Evolutionary conservation across 2,113 vertebrate species (phyloP).

Genomic region (Antechinus stuartii): DNA sequence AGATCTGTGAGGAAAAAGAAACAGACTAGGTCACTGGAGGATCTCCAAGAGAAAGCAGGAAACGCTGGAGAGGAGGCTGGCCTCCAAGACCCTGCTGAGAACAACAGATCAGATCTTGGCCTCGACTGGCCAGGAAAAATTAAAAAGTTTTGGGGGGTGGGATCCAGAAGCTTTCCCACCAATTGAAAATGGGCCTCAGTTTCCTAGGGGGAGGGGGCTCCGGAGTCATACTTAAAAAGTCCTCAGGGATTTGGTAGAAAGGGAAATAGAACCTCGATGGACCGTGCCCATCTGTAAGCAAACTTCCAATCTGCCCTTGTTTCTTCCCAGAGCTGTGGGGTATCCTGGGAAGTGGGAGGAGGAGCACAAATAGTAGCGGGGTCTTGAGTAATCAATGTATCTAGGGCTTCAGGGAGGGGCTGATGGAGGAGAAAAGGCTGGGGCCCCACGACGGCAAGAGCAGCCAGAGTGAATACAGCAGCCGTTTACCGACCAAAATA

Average conservation of each 20-base stretch:
- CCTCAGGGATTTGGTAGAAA: background rate
- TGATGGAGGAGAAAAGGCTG: background rate
- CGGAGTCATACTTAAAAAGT: background rate
- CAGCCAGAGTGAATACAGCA: background rate
- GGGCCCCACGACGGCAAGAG: background rate
- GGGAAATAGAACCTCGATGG: background rate
- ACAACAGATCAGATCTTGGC: background rate
- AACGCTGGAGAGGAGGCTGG: background rate
- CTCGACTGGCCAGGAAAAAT: background rate
- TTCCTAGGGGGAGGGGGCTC: background rate
- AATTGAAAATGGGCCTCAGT: background rate
- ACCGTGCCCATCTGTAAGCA: background rate
- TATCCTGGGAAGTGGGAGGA: background rate
- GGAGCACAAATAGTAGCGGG: background rate
- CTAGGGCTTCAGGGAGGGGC: background rate
- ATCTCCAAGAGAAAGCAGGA: background rate
- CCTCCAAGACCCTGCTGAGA: background rate
- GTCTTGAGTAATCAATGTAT: background rate
- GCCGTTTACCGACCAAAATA: background rate
- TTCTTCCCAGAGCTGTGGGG: background rate
- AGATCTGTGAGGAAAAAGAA: conserved; percentile 60
- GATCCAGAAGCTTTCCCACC: background rate
- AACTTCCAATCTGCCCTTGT: background rate
- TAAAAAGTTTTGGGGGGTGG: background rate
- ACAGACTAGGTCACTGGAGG: conserved; percentile 46